Base-by-base conservation (phyloP, 2,113 vertebrate species). In the Coreoperca whiteheadi region DNA sequence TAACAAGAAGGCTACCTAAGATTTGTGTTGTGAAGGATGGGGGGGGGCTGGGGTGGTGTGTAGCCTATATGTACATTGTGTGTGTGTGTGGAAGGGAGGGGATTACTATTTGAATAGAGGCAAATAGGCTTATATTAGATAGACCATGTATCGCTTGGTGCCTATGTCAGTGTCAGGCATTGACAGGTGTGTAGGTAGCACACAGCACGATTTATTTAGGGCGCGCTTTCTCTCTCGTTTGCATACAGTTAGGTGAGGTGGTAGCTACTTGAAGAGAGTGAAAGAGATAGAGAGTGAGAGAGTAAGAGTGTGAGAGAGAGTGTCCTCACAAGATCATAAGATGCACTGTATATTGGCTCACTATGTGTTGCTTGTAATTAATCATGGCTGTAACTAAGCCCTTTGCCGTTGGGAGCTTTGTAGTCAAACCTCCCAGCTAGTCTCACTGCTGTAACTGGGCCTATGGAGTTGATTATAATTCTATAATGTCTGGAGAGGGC, bases 171-270 rank as follows among this genome's bases (percentile, higher is more conserved):
- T 81, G 82, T 88, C 73, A 84, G 84, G 86, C 79, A 63, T 90
- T 94, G 93, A 90, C 93, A 94, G 91, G 94, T 92, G 92, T 91
- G 92, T 89, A 89, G 89, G 84, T 77, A 85, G 78, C 78, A 41
- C 74, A 87, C 74, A 48, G 64, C 84, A 83, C 85, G 79, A 89
- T 94, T 89, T 87, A 91, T 94, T 90, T 85, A 74, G 91, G 89
- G 86, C 88, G 88, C 90, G 82, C 88, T 84, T 71, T 77, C 88
- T 84, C 68, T 77, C 80, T 89, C 86, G 87, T 86, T 85, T 83
- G 81, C 89, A 89, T 90, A 84, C 79, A 89, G 87, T 90, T 81
- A 77, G 74, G 72, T 79, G 90, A 91, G 82, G 84, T 80, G 86
- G 68, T 83, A 77, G 81, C 79, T 68, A 72, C 76, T 87, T 65